These are phyloP conservation scores for Myrmophylax atrothorax DNA, from an alignment of 2,113 vertebrate genomes.

Conservation along the genomic window DNA sequence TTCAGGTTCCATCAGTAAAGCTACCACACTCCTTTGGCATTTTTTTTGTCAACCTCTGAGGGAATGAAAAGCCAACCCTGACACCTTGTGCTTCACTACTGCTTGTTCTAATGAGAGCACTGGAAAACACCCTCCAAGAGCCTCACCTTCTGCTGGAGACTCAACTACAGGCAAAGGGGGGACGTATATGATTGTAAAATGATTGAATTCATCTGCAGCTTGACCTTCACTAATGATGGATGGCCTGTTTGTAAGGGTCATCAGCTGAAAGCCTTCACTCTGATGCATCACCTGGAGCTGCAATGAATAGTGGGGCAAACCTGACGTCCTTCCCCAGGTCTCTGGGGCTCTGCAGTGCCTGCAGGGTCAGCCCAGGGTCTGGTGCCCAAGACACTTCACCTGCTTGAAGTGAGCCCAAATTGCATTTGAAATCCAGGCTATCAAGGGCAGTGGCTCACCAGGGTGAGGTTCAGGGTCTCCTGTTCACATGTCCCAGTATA, in stretches of 20 bases:
- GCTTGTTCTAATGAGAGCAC: fast-evolving
- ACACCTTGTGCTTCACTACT: background rate
- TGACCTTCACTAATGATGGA: slow-evolving; percentile 67
- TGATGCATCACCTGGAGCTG: slow-evolving; percentile 23
- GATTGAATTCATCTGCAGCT: slow-evolving; percentile 45
- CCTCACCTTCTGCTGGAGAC: background rate
- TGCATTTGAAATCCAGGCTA: background rate
- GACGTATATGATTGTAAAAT: slow-evolving; percentile 23
- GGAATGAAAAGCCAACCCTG: fast-evolving
- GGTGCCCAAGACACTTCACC: background rate
- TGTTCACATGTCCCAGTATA: background rate
- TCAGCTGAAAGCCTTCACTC: background rate
- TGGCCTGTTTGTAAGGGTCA: background rate
- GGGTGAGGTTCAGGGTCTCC: background rate
- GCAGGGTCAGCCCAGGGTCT: background rate
- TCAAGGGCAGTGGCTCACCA: background rate
- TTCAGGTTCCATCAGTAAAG: background rate
- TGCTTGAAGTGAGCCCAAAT: background rate
- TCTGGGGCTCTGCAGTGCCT: background rate
- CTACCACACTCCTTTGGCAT: background rate
- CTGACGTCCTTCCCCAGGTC: background rate
- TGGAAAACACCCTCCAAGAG: background rate
- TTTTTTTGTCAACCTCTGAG: background rate
- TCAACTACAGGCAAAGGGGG: background rate
- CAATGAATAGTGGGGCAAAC: background rate